phyloP scores from a whole-genome alignment of 2,888 invertebrate species.

The Drosophila hamatofila region DNA sequence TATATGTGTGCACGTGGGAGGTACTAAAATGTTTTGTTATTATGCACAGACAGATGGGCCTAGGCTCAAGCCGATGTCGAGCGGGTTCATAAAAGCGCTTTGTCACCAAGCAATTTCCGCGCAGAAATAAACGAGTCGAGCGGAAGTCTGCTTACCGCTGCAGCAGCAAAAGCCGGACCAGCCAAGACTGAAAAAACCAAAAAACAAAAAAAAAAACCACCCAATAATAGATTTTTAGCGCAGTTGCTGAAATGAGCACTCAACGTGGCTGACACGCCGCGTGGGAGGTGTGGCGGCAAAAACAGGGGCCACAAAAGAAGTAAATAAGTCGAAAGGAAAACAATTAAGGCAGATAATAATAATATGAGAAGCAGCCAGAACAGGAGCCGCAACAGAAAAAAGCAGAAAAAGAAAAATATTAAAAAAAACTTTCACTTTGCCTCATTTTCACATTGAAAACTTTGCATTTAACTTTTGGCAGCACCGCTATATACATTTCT shows the following conservation, averaged over 20 bases:
- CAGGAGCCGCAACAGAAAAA: constrained; percentile 14
- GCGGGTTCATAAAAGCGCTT: constrained; percentile 74
- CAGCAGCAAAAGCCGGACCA: constrained; percentile 4
- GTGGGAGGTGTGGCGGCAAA: not conserved
- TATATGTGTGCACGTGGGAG: constrained; percentile 3
- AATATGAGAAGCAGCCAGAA: constrained; percentile 60
- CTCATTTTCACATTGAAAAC: constrained; percentile 74
- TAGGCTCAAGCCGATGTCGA: constrained; percentile 41
- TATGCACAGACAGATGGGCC: constrained; percentile 59
- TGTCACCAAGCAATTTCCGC: constrained; percentile 72
- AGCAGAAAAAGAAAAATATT: constrained; percentile 11
- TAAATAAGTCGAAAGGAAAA: constrained; percentile 75
- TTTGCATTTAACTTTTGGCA: constrained; percentile 76
- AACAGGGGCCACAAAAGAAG: constrained; percentile 29
- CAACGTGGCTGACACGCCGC: constrained; percentile 30
- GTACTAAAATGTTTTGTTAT: constrained; percentile 57
- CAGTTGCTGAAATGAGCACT: constrained; percentile 65
- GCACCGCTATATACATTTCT: constrained; percentile 29
- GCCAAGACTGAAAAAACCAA: not conserved
- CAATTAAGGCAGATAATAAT: constrained; percentile 80
- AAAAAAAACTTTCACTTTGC: constrained; percentile 68
- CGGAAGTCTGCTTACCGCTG: constrained; percentile 8
- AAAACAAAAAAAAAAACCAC: constrained; percentile 7
- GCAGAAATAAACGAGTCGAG: constrained; percentile 66
- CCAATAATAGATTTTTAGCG: constrained; percentile 74